A percentile compares a stretch with the other conserved stretches of the same genome.
Evolutionary conservation across 2,888 invertebrate genomes (phyloP).

Genomic region (Lacanobia wlatinum): DNA sequence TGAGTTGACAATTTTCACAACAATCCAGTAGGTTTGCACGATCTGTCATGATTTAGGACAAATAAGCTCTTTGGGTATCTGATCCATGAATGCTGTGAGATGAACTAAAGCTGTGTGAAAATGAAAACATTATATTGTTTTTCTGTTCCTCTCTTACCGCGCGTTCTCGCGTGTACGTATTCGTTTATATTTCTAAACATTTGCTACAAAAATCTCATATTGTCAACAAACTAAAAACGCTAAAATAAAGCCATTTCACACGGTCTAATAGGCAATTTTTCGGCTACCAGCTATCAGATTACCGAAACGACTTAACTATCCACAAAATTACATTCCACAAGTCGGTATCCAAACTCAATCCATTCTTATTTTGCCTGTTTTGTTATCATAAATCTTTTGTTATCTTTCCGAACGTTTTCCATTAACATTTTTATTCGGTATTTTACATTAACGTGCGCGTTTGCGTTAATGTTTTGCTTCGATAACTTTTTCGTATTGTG

Average conservation of each 20-base stretch:
- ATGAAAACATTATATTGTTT: neutral
- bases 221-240: neutral
- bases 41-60: neutral
- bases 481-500: conserved; percentile 29
- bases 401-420: conserved; percentile 72
- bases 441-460: conserved; percentile 58
- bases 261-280: neutral
- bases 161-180: neutral
- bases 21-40: too few relatives aligned
- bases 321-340: conserved; percentile 65
- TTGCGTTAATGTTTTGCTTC: conserved; percentile 53
- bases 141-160: neutral
- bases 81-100: neutral
- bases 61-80: too few relatives aligned
- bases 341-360: conserved; percentile 55
- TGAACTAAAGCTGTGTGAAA: neutral
- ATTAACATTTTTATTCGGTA: conserved; percentile 71
- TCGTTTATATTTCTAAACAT: neutral
- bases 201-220: neutral
- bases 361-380: conserved; percentile 72
- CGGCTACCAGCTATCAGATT: conserved; percentile 47
- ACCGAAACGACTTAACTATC: conserved; percentile 62
- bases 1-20: too few relatives aligned
- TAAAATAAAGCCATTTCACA: conserved; percentile 12
- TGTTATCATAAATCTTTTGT: conserved; percentile 74